A percentile compares a stretch with the other conserved stretches of the same genome.
Evolutionary conservation across 2,888 invertebrate genomes (phyloP).

Genomic region (Drosophila pullipes): DNA sequence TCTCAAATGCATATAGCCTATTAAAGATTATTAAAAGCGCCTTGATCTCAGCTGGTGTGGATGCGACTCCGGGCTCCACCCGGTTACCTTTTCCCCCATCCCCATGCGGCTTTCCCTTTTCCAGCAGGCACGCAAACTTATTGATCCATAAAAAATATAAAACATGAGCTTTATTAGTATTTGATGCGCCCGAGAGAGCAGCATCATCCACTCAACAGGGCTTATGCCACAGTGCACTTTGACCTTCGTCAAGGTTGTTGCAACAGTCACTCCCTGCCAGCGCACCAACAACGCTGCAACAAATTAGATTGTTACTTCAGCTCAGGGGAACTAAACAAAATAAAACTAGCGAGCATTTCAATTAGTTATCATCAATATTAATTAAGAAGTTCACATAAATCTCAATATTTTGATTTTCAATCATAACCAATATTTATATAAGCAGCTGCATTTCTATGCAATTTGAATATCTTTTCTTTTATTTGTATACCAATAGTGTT

Average conservation of each 20-base stretch:
- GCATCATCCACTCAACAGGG: constrained; percentile 43
- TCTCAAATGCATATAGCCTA: constrained; percentile 48
- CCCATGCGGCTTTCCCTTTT: constrained; percentile 11
- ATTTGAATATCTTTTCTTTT: not conserved
- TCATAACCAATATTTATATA: constrained; percentile 42
- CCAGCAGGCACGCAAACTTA: constrained; percentile 67
- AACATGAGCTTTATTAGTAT: constrained; percentile 74
- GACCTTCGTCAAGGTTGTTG: constrained; percentile 74
- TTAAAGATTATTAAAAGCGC: constrained; percentile 80
- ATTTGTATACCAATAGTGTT: constrained; percentile 11
- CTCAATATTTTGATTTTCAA: constrained; percentile 37
- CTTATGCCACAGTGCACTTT: constrained; percentile 39
- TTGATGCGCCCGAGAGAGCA: constrained; percentile 57
- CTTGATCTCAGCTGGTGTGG: constrained; percentile 68
- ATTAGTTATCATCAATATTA: constrained; percentile 49
- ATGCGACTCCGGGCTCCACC: constrained; percentile 10
- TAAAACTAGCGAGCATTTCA: constrained; percentile 3
- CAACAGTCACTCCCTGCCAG: constrained; percentile 23
- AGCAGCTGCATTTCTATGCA: constrained; percentile 11
- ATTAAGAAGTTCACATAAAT: constrained; percentile 54
- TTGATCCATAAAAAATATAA: constrained; percentile 79
- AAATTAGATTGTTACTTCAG: constrained; percentile 11
- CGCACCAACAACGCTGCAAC: not conserved
- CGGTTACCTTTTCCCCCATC: not conserved
- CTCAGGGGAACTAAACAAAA: not conserved